Percentiles rank a stretch among this genome's conserved stretches.
Evolutionary conservation across 2,113 vertebrate species (phyloP).

Genomic region (Epinephelus moara): DNA sequence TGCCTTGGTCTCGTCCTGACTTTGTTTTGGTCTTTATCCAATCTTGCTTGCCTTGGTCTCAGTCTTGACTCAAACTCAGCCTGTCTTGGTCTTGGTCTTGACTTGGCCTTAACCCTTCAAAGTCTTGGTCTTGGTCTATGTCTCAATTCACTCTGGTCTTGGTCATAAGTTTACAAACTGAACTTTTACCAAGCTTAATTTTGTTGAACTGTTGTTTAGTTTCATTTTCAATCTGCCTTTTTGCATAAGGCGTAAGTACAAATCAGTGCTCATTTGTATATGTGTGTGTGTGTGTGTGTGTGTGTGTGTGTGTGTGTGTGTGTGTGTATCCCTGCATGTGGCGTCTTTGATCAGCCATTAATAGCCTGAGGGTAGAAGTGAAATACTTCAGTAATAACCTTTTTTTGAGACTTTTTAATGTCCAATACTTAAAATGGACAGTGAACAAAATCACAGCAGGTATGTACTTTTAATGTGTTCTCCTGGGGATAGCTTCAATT

Average conservation of each 20-base stretch:
- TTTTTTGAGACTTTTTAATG: conserved; percentile 26
- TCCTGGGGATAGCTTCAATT: conserved; percentile 23
- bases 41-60: no score
- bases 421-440: conserved; percentile 36
- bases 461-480: conserved; percentile 33
- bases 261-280: background rate
- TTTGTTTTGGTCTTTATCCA: no score
- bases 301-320: background rate
- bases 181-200: background rate
- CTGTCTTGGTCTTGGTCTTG: no score
- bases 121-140: no score
- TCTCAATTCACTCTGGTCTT: no score
- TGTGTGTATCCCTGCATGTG: background rate
- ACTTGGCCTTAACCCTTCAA: no score
- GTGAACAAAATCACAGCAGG: conserved; percentile 52
- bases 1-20: no score
- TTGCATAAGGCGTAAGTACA: background rate
- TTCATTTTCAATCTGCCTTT: background rate
- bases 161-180: no score
- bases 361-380: background rate
- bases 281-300: background rate
- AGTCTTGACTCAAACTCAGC: no score
- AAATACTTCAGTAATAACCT: conserved; percentile 21
- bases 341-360: conserved; percentile 15
- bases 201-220: background rate